Evolutionary conservation across 1,140 invertebrate species (phyloP).

Genomic region (Drosophila lacertosa): DNA sequence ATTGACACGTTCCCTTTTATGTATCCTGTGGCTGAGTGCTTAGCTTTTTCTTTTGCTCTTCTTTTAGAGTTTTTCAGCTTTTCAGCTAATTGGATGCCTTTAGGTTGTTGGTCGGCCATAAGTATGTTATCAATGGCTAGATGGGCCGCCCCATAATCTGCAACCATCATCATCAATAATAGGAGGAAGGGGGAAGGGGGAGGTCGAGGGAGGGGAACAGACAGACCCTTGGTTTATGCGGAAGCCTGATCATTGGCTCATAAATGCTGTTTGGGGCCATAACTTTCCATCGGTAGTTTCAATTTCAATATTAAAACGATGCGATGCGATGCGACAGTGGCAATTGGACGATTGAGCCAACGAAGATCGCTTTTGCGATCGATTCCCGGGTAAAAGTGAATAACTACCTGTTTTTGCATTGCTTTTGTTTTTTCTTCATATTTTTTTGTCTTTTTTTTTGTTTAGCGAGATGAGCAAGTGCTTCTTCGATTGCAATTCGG

Average conservation of each 20-base stretch:
- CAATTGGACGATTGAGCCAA: slow-evolving; percentile 28
- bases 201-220: too few species aligned
- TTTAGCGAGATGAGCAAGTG: slow-evolving; percentile 40
- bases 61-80: neutral
- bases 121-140: slow-evolving; percentile 57
- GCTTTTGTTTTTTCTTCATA: slow-evolving; percentile 6
- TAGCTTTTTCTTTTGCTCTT: neutral
- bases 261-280: slow-evolving; percentile 44
- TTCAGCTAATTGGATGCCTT: slow-evolving; percentile 32
- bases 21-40: slow-evolving; percentile 9
- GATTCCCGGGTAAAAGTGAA: slow-evolving; percentile 62
- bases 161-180: slow-evolving; percentile 61
- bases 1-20: slow-evolving; percentile 31
- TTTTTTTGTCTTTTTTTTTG: slow-evolving; percentile 14
- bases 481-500: too few species aligned
- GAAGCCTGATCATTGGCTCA: slow-evolving; percentile 10
- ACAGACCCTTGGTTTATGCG: too few species aligned
- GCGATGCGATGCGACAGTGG: slow-evolving; percentile 33
- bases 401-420: slow-evolving; percentile 69
- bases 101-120: slow-evolving; percentile 37
- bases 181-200: neutral
- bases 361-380: slow-evolving; percentile 18
- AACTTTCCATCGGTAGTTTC: slow-evolving; percentile 76
- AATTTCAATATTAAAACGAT: slow-evolving; percentile 67
- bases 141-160: slow-evolving; percentile 69